Evolutionary conservation across 2,113 vertebrate species (phyloP).

Genomic region (Prolemur simus): DNA sequence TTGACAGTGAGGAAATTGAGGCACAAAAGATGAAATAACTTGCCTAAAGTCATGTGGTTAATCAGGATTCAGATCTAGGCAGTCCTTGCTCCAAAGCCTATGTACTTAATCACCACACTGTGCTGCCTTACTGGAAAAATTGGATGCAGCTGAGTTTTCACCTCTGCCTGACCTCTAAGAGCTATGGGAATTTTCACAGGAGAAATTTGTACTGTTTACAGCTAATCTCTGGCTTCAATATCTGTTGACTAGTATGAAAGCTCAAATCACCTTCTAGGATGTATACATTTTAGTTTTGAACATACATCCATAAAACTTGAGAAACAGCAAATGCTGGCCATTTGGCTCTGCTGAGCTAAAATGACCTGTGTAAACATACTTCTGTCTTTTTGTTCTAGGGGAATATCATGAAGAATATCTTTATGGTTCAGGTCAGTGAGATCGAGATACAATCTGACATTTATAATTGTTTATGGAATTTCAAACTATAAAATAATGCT

Average conservation of each 20-base stretch:
- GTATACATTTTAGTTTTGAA: constrained; percentile 49
- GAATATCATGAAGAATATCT: constrained; percentile 91
- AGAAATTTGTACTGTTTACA: constrained; percentile 28
- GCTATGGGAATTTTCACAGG: constrained; percentile 25
- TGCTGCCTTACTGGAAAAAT: background rate
- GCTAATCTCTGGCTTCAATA: constrained; percentile 4
- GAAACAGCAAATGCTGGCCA: constrained; percentile 6
- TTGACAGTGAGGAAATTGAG: constrained; percentile 40
- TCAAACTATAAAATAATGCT: constrained; percentile 46
- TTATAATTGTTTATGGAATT: constrained; percentile 12
- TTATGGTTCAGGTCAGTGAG: constrained; percentile 88
- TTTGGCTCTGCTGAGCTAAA: constrained; percentile 23
- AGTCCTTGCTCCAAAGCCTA: background rate
- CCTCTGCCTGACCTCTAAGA: background rate
- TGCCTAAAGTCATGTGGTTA: background rate
- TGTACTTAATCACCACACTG: background rate
- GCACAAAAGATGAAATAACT: background rate
- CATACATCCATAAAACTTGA: constrained; percentile 29
- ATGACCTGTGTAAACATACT: background rate
- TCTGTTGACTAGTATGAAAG: constrained; percentile 33
- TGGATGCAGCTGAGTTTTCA: background rate
- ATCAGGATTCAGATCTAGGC: background rate
- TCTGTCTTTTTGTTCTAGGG: constrained; percentile 78
- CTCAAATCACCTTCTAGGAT: background rate
- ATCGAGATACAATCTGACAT: background rate